Evolutionary conservation across 2,113 vertebrate species (phyloP).

Genomic region (Stomatorhinus ivindoensis): DNA sequence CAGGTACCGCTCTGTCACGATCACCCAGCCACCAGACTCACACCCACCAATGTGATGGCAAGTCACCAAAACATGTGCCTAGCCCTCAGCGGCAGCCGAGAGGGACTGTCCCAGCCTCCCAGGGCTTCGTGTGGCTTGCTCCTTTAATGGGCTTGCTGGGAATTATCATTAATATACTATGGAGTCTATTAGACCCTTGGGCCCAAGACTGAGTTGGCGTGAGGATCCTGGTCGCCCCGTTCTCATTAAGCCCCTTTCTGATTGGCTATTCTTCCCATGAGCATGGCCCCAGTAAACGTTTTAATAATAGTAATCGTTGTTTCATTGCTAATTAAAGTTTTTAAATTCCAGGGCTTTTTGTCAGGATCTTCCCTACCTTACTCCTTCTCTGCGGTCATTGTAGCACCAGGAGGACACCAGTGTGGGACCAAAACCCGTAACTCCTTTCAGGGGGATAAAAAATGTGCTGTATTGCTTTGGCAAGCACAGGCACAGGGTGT

Average conservation of each 20-base stretch:
- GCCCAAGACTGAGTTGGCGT: constrained; percentile 62
- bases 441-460: background rate
- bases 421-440: background rate
- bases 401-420: background rate
- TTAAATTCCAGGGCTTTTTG: constrained; percentile 8
- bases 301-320: constrained; percentile 9
- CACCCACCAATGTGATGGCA: background rate
- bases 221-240: constrained; percentile 67
- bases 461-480: background rate
- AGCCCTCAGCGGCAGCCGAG: background rate
- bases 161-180: constrained; percentile 72
- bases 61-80: background rate
- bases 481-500: background rate
- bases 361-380: background rate
- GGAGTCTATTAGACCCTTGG: constrained; percentile 72
- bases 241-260: constrained; percentile 72
- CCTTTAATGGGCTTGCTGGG: constrained; percentile 62
- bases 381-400: background rate
- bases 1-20: background rate
- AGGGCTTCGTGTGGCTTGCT: constrained; percentile 57
- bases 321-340: constrained; percentile 21
- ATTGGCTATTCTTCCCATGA: constrained; percentile 63
- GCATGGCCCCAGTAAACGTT: constrained; percentile 34
- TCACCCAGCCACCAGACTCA: background rate
- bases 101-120: background rate